Conservation (phyloP, 1,140 invertebrate genomes). For the Melipona quadrifasciata region DNA sequence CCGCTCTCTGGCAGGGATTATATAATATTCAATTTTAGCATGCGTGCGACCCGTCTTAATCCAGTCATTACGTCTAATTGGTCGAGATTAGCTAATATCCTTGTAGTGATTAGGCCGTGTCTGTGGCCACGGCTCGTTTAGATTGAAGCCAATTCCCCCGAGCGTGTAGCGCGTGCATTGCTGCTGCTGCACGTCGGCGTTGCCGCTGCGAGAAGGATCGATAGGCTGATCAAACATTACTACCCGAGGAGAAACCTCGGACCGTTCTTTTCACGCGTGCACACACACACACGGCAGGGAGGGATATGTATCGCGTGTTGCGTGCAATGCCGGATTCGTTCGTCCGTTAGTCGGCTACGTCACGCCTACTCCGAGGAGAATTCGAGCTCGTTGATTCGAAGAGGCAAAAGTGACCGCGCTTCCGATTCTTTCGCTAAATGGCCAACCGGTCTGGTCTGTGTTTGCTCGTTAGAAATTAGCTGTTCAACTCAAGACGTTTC, state of each 20-base stretch:
- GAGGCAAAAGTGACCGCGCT: neutral
- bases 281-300: neutral
- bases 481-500: neutral
- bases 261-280: slow-evolving; percentile 38
- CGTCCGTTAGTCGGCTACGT: neutral
- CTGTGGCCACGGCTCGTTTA: slow-evolving; percentile 65
- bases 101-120: slow-evolving; percentile 69
- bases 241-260: slow-evolving; percentile 30
- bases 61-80: slow-evolving; percentile 74
- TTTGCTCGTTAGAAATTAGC: neutral
- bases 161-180: slow-evolving; percentile 43
- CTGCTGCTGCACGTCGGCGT: slow-evolving; percentile 3
- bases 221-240: slow-evolving; percentile 54
- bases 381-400: slow-evolving; percentile 2
- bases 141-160: slow-evolving; percentile 68
- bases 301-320: neutral
- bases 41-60: slow-evolving; percentile 71
- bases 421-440: neutral
- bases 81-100: slow-evolving; percentile 74
- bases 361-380: neutral
- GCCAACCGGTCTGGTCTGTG: neutral
- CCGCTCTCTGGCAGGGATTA: slow-evolving; percentile 55
- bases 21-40: slow-evolving; percentile 74
- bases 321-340: neutral
- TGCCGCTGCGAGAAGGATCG: slow-evolving; percentile 40